Base-by-base conservation (phyloP, 2,888 invertebrate species). In the Micoletzkya japonica region DNA sequence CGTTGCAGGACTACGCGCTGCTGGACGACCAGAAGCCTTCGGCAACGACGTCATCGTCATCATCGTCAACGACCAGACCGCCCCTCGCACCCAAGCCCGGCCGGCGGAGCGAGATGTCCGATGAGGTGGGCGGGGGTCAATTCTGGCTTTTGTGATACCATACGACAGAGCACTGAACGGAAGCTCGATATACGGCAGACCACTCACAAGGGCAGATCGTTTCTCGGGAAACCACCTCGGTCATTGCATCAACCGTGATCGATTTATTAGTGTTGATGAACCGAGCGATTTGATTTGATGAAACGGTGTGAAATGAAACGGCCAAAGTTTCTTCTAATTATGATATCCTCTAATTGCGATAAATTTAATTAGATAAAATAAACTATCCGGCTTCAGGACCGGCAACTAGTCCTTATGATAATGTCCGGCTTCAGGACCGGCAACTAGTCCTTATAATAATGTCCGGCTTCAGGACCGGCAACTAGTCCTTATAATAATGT, bases 21-120 rank as follows among this genome's bases (percentile, higher is more conserved):
- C 28, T 72, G 63, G 73, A 76, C 50, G 73, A 74, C 34, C 69
- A n/a, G n/a, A n/a, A n/a, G n/a, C n/a, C n/a, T n/a, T n/a, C n/a
- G 54, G 6, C 59, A 72, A 2, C 64, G 20, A 20, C 44, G 44
- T 14, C 44, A 14, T 10, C 44, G 44, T 44, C 44, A 44, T 10
- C 44, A 10, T 70, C 20, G 72, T 64, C 17, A 36, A 37, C 70
- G 6, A 70, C n/a, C n/a, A 26, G 44, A 39, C 37, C 66, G 37
- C 54, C 66, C n/a, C 44, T 36, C 44, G 34, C 50, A 24, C 32
- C 32, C 24, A 36, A 60, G 26, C 34, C 34, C 6, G 54, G 44
- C 20, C 24, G 44, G 49, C 37, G 64, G 54, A 34, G 49, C 26
- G 52, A 70, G 24, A 67, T 76, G 17, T 52, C 71, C 49, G 70